A percentile compares a stretch with the other conserved stretches of the same genome.
These are phyloP conservation scores for Rhingia campestris DNA, from an alignment of 2,888 invertebrate species.

Conservation along the genomic window DNA sequence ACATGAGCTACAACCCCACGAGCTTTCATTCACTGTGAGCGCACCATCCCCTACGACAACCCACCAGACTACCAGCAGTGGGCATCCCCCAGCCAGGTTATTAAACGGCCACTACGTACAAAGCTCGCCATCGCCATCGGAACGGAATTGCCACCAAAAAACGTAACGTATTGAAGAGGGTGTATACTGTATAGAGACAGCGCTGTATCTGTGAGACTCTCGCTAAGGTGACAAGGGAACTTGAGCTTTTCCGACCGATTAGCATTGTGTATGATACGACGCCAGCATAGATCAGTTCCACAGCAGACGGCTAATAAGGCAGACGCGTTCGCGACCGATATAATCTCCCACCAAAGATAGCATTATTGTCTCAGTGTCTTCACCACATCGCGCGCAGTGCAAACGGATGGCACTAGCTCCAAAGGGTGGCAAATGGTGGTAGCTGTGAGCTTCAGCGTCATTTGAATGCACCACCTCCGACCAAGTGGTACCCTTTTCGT, in stretches of 20 bases:
- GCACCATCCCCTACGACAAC: background rate
- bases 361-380: background rate
- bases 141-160: too few species aligned
- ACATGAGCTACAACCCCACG: constrained; percentile 24
- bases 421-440: constrained; percentile 39
- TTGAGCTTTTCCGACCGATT: constrained; percentile 64
- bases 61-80: background rate
- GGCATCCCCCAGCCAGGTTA: constrained; percentile 33
- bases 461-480: constrained; percentile 35
- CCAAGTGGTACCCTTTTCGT: constrained; percentile 31
- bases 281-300: constrained; percentile 68
- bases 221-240: constrained; percentile 43
- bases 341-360: constrained; percentile 20
- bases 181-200: constrained; percentile 13
- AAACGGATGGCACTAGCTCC: constrained; percentile 24
- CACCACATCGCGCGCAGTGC: background rate
- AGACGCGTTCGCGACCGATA: constrained; percentile 40
- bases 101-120: constrained; percentile 22
- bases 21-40: constrained; percentile 41
- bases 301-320: constrained; percentile 55
- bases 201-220: constrained; percentile 42
- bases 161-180: constrained; percentile 18
- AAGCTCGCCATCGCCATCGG: constrained; percentile 22
- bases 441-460: constrained; percentile 22
- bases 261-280: constrained; percentile 34